These are phyloP conservation scores for Drosophila kuntzei DNA, from an alignment of 2,888 invertebrate species.

Conservation along the genomic window DNA sequence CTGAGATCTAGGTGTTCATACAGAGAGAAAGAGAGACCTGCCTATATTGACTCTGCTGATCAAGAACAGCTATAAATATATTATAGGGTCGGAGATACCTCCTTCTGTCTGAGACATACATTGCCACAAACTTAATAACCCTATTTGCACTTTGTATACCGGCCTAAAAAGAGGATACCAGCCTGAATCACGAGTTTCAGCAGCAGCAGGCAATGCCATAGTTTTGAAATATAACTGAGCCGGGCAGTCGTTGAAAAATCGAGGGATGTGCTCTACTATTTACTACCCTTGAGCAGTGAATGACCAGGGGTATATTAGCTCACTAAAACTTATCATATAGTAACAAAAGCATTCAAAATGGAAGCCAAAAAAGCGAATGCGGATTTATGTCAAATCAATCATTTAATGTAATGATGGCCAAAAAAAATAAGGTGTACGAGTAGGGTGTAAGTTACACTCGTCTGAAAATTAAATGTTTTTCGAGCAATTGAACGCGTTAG, in stretches of 20 bases:
- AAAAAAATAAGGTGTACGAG: background rate
- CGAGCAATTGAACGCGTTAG: conserved; percentile 19
- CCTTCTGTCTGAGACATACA: background rate
- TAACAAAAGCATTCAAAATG: background rate
- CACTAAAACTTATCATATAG: background rate
- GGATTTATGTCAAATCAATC: background rate
- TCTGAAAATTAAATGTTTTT: conserved; percentile 28
- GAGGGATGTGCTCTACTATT: conserved; percentile 4
- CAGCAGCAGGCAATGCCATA: conserved; percentile 19
- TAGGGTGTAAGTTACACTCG: background rate
- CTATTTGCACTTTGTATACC: no score
- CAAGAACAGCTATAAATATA: no score
- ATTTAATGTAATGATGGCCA: background rate
- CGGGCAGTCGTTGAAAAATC: conserved; percentile 30
- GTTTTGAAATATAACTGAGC: conserved; percentile 57
- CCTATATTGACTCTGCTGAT: no score
- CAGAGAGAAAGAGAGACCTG: no score
- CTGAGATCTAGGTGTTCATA: no score
- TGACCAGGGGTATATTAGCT: background rate
- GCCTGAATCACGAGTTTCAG: conserved; percentile 9
- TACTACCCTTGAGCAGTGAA: conserved; percentile 18
- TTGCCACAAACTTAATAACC: no score
- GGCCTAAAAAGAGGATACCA: background rate
- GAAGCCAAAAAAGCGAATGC: background rate
- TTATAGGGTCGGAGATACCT: no score